Evolutionary conservation across 2,888 invertebrate genomes (phyloP).

Genomic region (Andrena praecox): DNA sequence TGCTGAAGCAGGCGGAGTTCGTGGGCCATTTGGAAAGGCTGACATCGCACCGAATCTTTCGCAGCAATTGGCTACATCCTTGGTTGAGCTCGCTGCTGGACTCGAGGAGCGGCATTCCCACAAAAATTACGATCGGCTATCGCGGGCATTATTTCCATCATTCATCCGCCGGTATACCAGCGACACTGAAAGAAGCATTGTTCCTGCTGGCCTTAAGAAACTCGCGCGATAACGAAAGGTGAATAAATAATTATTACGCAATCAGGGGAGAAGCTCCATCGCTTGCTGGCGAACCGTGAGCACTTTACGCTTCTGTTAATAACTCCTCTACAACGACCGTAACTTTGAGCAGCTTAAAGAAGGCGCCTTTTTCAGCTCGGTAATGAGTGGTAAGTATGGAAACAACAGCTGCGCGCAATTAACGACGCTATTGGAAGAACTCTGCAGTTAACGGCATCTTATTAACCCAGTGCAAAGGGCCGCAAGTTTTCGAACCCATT

Average conservation of each 20-base stretch:
- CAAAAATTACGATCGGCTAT: constrained; percentile 65
- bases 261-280: constrained; percentile 25
- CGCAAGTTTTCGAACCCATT: constrained; percentile 26
- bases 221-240: constrained; percentile 28
- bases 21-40: constrained; percentile 78
- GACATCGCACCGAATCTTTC: constrained; percentile 72
- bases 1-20: constrained; percentile 80
- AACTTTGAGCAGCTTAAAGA: constrained; percentile 19
- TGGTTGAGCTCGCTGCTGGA: constrained; percentile 53
- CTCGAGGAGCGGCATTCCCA: constrained; percentile 62
- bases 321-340: constrained; percentile 6
- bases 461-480: not conserved
- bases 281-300: constrained; percentile 22
- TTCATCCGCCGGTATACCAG: constrained; percentile 51
- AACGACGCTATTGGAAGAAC: constrained; percentile 51
- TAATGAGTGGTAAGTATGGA: constrained; percentile 14
- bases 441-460: constrained; percentile 45
- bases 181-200: constrained; percentile 64
- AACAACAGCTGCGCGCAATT: constrained; percentile 38
- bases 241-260: constrained; percentile 5
- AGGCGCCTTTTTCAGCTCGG: constrained; percentile 20
- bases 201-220: constrained; percentile 63
- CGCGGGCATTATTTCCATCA: constrained; percentile 59
- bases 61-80: constrained; percentile 65
- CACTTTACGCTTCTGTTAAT: constrained; percentile 40